A percentile compares a stretch with the other conserved stretches of the same genome.
Evolutionary conservation across 2,113 vertebrate species (phyloP).

Genomic region (Ctenodactylus gundi): DNA sequence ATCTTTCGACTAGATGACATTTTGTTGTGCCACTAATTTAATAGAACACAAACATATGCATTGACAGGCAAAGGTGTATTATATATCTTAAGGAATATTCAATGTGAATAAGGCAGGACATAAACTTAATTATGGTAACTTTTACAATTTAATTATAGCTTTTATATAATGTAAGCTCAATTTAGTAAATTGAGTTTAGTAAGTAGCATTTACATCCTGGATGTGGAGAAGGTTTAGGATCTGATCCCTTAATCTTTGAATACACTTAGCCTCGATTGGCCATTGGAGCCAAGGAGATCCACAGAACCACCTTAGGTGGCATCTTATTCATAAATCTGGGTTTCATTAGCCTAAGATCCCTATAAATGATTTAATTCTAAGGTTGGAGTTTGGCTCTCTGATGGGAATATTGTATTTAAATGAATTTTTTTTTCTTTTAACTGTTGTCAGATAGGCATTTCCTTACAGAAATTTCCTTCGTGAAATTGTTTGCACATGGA

Average conservation of each 20-base stretch:
- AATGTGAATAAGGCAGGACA: constrained; percentile 38
- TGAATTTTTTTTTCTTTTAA: neutral
- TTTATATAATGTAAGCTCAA: constrained; percentile 45
- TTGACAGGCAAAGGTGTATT: constrained; percentile 36
- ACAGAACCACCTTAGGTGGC: neutral
- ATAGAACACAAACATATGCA: constrained; percentile 10
- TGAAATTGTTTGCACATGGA: neutral
- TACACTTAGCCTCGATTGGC: neutral
- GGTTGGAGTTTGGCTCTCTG: constrained; percentile 3
- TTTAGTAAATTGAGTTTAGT: constrained; percentile 52
- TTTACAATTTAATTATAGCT: constrained; percentile 66
- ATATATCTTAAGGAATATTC: constrained; percentile 42
- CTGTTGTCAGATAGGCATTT: neutral
- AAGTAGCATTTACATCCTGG: neutral
- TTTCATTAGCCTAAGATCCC: constrained; percentile 19
- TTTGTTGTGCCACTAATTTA: neutral
- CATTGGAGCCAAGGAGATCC: neutral
- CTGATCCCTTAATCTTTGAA: neutral
- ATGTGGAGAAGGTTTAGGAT: neutral
- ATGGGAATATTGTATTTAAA: neutral
- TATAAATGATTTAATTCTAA: neutral
- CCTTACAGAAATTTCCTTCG: neutral
- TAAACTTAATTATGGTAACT: constrained; percentile 49
- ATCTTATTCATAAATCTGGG: neutral
- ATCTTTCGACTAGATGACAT: neutral